Evolutionary conservation across 2,113 vertebrate species (phyloP), one percentile per base, ranked within the genome.

Genomic region (Xenopus borealis): DNA sequence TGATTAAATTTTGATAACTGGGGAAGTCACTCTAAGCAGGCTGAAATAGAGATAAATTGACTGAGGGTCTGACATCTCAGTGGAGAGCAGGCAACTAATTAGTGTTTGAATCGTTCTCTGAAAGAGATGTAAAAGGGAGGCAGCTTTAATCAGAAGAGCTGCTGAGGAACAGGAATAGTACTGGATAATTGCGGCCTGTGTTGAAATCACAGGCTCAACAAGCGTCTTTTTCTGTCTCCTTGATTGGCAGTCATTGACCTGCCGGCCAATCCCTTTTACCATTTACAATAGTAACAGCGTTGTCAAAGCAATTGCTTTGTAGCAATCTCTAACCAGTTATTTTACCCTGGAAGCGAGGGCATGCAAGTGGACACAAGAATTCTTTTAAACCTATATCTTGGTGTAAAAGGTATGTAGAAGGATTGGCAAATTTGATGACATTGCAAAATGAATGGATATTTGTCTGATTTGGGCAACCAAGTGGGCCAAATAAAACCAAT

Each of bases 1-100:
- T 94, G 93, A 94, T 94, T 93, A 94, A 94, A 93, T 94, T 93
- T 93, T 94, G 92, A 94, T 94, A 93, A 93, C 93, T 91, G 91
- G 91, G 93, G 91, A 92, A 94, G 93, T 94, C 92, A 93, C 89
- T 92, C 91, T 84, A 90, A 92, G 91, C 88, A 81, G 87, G 88
- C 87, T 92, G 93, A 93, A 93, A 94, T 92, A 93, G 92, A 94
- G 93, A 93, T 93, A 93, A 94, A 93, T 94, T 93, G 93, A 94
- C 90, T 89, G 90, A 92, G 90, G 89, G 85, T 90, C 91, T 94
- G 91, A 94, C 92, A 92, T 93, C 91, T 90, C 92, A 91, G 91
- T 82, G 88, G 92, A 94, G 90, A 92, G 92, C 90, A 85, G 89
- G 91, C 90, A 92, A 91, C 92, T 93, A 93, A 94, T 94, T 94